phyloP scores from a whole-genome alignment of 2,888 invertebrate species.

The Chloromyia formosa region DNA sequence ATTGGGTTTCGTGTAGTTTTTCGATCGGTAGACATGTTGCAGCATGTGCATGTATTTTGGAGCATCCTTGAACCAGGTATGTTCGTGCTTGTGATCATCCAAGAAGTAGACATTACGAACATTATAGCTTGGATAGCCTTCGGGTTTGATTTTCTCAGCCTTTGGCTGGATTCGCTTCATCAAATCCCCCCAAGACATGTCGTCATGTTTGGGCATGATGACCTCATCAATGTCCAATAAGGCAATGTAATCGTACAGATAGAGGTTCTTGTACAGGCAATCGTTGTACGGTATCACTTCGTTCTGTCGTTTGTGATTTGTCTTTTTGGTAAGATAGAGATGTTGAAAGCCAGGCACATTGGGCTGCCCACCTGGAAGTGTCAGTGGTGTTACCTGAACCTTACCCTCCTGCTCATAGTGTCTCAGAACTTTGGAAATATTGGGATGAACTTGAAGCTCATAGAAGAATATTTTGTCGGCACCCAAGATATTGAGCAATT shows the following conservation, averaged over 20 bases:
- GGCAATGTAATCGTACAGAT: conserved; percentile 89
- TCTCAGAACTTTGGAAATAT: conserved; percentile 81
- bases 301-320: conserved; percentile 92
- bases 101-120: conserved; percentile 93
- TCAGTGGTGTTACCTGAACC: conserved; percentile 80
- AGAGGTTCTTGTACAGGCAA: conserved; percentile 91
- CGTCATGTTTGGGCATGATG: conserved; percentile 84
- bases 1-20: conserved; percentile 91
- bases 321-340: conserved; percentile 87
- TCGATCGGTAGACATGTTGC: conserved; percentile 88
- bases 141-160: conserved; percentile 72
- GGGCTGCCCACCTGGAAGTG: conserved; percentile 88
- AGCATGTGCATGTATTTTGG: conserved; percentile 93
- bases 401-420: conserved; percentile 73
- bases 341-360: conserved; percentile 90
- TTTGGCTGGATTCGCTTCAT: conserved; percentile 77
- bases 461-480: conserved; percentile 93
- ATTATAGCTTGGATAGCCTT: conserved; percentile 75
- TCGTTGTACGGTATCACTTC: conserved; percentile 97
- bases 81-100: conserved; percentile 83
- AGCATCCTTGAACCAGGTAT: conserved; percentile 81
- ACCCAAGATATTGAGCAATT: conserved; percentile 83
- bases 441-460: conserved; percentile 89
- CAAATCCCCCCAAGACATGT: conserved; percentile 78
- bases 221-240: conserved; percentile 94